Conservation (phyloP, 2,113 vertebrate genomes). For the Chionomys nivalis region DNA sequence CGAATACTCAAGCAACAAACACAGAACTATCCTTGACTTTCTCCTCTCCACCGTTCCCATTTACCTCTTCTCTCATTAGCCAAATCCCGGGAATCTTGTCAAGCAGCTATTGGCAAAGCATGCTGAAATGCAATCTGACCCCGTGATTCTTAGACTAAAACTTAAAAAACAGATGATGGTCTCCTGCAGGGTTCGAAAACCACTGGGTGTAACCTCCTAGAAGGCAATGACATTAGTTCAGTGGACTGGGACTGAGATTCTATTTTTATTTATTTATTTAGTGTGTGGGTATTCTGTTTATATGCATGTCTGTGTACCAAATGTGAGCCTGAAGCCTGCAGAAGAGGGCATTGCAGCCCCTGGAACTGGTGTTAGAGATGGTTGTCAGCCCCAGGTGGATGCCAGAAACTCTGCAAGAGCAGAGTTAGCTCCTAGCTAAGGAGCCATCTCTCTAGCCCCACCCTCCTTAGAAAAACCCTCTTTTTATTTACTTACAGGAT, state of each 20-base stretch:
- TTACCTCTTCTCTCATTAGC: background rate
- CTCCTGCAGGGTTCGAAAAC: constrained; percentile 19
- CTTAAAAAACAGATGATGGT: background rate
- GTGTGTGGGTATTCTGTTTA: background rate
- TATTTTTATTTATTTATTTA: background rate
- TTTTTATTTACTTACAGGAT: background rate
- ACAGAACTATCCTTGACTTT: background rate
- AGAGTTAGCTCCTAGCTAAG: background rate
- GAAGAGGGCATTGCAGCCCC: background rate
- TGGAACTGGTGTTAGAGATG: background rate
- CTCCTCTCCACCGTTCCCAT: background rate
- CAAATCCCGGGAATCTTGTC: background rate
- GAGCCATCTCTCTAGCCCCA: background rate
- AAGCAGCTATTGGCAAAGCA: constrained; percentile 23
- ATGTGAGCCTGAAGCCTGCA: background rate
- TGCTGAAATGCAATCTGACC: constrained; percentile 18
- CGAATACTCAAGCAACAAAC: background rate
- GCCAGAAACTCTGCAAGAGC: background rate
- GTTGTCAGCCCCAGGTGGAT: background rate
- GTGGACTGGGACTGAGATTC: background rate
- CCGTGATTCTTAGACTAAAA: constrained; percentile 13
- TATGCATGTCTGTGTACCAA: background rate
- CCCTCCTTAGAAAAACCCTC: background rate
- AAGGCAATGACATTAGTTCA: constrained; percentile 15
- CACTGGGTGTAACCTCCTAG: background rate